Evolutionary conservation across 2,888 invertebrate species (phyloP).

Genomic region (Eulithis prunata): DNA sequence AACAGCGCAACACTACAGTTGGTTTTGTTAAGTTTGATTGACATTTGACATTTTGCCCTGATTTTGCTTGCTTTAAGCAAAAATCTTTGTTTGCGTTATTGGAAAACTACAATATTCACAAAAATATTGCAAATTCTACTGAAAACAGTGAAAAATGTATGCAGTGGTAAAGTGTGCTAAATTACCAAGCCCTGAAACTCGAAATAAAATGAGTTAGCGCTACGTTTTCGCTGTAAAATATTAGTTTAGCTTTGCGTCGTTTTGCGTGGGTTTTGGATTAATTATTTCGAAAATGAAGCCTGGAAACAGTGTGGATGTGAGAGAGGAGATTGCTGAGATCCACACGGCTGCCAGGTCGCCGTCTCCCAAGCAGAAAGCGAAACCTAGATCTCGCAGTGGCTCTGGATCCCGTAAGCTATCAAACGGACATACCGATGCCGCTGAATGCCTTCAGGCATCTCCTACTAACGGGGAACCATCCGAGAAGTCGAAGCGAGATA

Average conservation of each 20-base stretch:
- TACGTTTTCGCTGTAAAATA: conserved; percentile 19
- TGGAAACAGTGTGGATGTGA: conserved; percentile 67
- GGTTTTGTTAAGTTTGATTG: conserved; percentile 35
- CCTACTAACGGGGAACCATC: conserved; percentile 50
- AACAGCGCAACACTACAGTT: no score
- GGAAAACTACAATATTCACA: conserved; percentile 16
- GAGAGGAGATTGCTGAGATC: conserved; percentile 77
- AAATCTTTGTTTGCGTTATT: conserved; percentile 48
- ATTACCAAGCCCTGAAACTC: conserved; percentile 1
- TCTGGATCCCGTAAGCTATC: conserved; percentile 73
- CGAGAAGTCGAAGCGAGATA: conserved; percentile 74
- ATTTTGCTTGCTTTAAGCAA: conserved; percentile 29
- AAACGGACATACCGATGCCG: conserved; percentile 62
- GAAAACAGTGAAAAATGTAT: conserved; percentile 5
- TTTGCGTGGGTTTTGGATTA: conserved; percentile 47
- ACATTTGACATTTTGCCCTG: conserved; percentile 54
- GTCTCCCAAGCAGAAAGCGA: conserved; percentile 69
- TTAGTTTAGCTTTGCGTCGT: conserved; percentile 23
- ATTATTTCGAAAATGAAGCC: conserved; percentile 66
- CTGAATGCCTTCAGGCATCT: conserved; percentile 47
- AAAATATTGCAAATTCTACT: conserved; percentile 26
- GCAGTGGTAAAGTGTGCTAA: background rate
- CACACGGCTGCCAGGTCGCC: conserved; percentile 73
- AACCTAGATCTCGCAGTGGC: conserved; percentile 63
- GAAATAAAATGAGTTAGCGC: conserved; percentile 17